Evolutionary conservation across 1,140 invertebrate genomes (phyloP).

Genomic region (Coenobita brevimanus): DNA sequence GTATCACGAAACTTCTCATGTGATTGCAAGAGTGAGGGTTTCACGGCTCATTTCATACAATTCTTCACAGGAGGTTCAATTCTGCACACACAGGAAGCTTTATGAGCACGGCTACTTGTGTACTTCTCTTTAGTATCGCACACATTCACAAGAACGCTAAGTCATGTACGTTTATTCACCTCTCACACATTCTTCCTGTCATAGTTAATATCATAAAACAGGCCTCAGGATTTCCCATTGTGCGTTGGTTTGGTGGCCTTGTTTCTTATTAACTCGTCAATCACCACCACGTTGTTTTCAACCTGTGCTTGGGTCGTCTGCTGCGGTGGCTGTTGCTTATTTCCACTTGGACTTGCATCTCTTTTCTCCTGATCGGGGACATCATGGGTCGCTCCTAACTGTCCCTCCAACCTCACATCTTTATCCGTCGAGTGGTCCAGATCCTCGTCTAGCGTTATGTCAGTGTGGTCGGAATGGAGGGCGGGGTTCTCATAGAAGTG

Average conservation of each 20-base stretch:
- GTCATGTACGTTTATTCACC: too few relatives aligned
- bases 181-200: background rate
- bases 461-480: conserved; percentile 70
- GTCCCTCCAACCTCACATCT: conserved; percentile 19
- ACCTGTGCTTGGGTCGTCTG: too few relatives aligned
- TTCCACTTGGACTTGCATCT: background rate
- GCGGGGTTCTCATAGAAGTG: conserved; percentile 69
- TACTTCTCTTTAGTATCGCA: too few relatives aligned
- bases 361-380: background rate
- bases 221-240: background rate
- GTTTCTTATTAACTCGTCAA: conserved; percentile 48
- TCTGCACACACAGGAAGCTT: too few relatives aligned
- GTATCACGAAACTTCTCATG: too few relatives aligned
- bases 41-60: too few relatives aligned
- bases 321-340: background rate
- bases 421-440: conserved; percentile 65
- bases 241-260: background rate
- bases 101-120: too few relatives aligned
- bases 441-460: conserved; percentile 70
- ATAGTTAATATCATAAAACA: background rate
- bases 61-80: too few relatives aligned
- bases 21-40: too few relatives aligned
- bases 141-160: too few relatives aligned
- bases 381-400: background rate
- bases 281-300: conserved; percentile 52